A percentile compares a stretch with the other conserved stretches of the same genome.
Conservation (phyloP, 2,113 vertebrate species). For the Phoenicopterus ruber region DNA sequence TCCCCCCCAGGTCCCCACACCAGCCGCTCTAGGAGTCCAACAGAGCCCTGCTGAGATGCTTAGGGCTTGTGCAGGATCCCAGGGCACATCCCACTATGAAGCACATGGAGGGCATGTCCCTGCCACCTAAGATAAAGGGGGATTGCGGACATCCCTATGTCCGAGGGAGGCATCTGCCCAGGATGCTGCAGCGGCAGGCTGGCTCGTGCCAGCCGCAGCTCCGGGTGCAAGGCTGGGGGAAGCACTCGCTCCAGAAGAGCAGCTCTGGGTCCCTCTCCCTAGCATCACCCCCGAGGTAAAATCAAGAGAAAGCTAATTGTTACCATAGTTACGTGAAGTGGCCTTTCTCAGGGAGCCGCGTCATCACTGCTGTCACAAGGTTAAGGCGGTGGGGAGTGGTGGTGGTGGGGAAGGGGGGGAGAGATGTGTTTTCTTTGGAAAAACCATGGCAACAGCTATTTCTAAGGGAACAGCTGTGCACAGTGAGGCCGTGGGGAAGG, state of each 20-base stretch:
- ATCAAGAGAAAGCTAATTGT: conserved; percentile 73
- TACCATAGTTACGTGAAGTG: conserved; percentile 77
- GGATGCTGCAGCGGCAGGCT: not conserved
- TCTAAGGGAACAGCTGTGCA: conserved; percentile 70
- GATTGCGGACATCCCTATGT: not conserved
- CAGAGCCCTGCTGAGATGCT: not conserved
- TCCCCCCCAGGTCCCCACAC: not conserved
- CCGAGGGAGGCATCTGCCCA: not conserved
- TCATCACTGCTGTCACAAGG: conserved; percentile 73
- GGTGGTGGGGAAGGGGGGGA: conserved; percentile 41
- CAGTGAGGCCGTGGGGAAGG: conserved; percentile 48
- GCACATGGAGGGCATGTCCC: not conserved
- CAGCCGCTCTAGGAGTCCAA: not conserved
- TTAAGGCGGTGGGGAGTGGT: conserved; percentile 70
- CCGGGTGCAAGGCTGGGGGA: not conserved
- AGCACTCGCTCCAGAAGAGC: not conserved
- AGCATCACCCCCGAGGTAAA: conserved; percentile 63
- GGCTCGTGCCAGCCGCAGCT: not conserved
- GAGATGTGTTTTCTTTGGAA: conserved; percentile 62
- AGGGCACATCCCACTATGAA: not conserved
- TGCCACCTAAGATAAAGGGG: not conserved
- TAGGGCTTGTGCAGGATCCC: not conserved
- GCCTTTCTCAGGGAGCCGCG: conserved; percentile 70
- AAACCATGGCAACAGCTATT: conserved; percentile 78
- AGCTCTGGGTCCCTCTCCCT: conserved; percentile 27